Evolutionary conservation across 2,888 invertebrate genomes (phyloP).

Genomic region (Athalia cordata): DNA sequence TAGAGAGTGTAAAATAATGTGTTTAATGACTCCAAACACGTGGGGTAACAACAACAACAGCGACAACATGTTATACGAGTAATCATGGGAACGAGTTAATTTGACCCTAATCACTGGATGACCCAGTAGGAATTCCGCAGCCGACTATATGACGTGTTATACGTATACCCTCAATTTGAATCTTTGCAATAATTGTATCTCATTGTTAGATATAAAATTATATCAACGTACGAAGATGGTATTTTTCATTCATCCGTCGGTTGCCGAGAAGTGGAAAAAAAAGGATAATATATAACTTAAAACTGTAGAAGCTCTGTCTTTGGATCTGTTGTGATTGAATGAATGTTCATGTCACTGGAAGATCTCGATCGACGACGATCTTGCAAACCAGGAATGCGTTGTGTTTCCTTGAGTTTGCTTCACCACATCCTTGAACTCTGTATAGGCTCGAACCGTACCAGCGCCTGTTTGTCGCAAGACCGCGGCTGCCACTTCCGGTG

Average conservation of each 20-base stretch:
- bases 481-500: constrained; percentile 26
- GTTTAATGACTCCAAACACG: neutral
- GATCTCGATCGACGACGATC: neutral
- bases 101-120: constrained; percentile 38
- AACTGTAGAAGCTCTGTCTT: too few relatives aligned
- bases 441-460: neutral
- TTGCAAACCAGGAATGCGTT: neutral
- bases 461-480: constrained; percentile 13
- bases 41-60: neutral
- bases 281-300: too few relatives aligned
- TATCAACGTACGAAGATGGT: too few relatives aligned
- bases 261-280: too few relatives aligned
- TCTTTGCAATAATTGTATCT: neutral
- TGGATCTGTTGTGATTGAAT: neutral
- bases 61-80: constrained; percentile 1
- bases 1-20: too few relatives aligned
- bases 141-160: neutral
- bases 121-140: constrained; percentile 38
- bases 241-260: neutral
- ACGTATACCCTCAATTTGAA: neutral
- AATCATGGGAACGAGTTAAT: constrained; percentile 17
- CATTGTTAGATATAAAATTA: too few relatives aligned
- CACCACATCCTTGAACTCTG: constrained; percentile 26
- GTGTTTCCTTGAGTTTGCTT: constrained; percentile 15
- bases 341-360: neutral